Percentiles rank a stretch among this genome's conserved stretches.
These are phyloP conservation scores for Furcula furcula DNA, from an alignment of 2,888 invertebrate genomes.

Conservation along the genomic window DNA sequence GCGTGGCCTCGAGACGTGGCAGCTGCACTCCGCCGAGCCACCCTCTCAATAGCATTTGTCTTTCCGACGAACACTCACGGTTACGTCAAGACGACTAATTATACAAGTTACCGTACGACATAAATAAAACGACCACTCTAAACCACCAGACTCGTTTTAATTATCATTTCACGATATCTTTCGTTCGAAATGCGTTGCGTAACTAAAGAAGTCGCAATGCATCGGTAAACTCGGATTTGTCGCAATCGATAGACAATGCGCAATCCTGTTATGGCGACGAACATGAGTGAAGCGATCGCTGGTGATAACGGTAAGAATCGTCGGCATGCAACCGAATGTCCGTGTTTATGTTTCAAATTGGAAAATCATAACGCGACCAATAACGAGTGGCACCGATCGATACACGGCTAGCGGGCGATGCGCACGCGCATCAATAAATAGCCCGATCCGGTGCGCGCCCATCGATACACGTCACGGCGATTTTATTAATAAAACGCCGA, in stretches of 20 bases:
- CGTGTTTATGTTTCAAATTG: conserved; percentile 24
- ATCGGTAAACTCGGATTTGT: conserved; percentile 20
- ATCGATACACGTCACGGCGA: conserved; percentile 73
- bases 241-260: conserved; percentile 28
- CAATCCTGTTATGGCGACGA: conserved; percentile 32
- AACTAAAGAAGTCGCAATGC: conserved; percentile 11
- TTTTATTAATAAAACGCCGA: conserved; percentile 77
- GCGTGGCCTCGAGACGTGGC: conserved; percentile 45
- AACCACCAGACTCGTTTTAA: background rate
- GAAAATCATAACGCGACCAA: conserved; percentile 27
- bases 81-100: conserved; percentile 25
- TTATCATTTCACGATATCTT: conserved; percentile 1
- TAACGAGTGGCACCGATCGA: conserved; percentile 45
- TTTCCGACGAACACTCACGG: conserved; percentile 21
- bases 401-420: conserved; percentile 40
- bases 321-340: conserved; percentile 27
- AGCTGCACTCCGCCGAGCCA: conserved; percentile 44
- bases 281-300: conserved; percentile 35
- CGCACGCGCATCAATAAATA: conserved; percentile 73
- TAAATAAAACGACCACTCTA: background rate
- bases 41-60: conserved; percentile 49
- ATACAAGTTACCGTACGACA: conserved; percentile 7
- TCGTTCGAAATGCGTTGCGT: background rate
- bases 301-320: conserved; percentile 28
- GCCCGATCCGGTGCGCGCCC: conserved; percentile 61